Conservation (phyloP, 1,140 invertebrate genomes). For the Neodiprion virginianus region DNA sequence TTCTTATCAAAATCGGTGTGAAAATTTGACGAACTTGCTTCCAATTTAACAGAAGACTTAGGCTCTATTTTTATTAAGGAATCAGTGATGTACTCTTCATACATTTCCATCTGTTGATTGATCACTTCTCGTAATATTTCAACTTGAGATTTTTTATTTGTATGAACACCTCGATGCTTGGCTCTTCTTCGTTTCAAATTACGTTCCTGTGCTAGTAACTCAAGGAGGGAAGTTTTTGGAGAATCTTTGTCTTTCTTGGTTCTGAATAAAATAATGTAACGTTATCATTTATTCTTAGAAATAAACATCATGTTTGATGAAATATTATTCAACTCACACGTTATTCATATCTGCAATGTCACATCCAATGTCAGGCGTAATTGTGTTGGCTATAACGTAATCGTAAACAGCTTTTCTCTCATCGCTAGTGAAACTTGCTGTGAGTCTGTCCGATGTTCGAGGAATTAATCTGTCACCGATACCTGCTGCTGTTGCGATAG, state of each 20-base stretch:
- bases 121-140: slow-evolving; percentile 71
- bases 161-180: slow-evolving; percentile 70
- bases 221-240: slow-evolving; percentile 49
- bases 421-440: slow-evolving; percentile 61
- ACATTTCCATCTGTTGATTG: slow-evolving; percentile 65
- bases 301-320: slow-evolving; percentile 19
- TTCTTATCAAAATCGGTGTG: not conserved
- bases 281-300: slow-evolving; percentile 8
- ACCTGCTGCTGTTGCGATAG: slow-evolving; percentile 50
- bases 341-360: slow-evolving; percentile 52
- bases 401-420: slow-evolving; percentile 63
- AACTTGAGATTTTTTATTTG: slow-evolving; percentile 68
- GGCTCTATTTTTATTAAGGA: not conserved
- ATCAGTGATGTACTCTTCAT: slow-evolving; percentile 43
- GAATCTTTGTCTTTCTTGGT: slow-evolving; percentile 27
- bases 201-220: slow-evolving; percentile 66
- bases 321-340: slow-evolving; percentile 40
- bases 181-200: slow-evolving; percentile 69
- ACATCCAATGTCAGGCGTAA: slow-evolving; percentile 46
- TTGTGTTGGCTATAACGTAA: slow-evolving; percentile 57
- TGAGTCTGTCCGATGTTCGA: slow-evolving; percentile 61
- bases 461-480: slow-evolving; percentile 59
- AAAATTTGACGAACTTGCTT: not conserved
- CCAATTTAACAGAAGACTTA: not conserved
- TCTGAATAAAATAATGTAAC: not conserved